A percentile compares a stretch with the other conserved stretches of the same genome.
phyloP scores from a whole-genome alignment of 2,797 vertebrate genomes.

The Cichlasoma orientale region DNA sequence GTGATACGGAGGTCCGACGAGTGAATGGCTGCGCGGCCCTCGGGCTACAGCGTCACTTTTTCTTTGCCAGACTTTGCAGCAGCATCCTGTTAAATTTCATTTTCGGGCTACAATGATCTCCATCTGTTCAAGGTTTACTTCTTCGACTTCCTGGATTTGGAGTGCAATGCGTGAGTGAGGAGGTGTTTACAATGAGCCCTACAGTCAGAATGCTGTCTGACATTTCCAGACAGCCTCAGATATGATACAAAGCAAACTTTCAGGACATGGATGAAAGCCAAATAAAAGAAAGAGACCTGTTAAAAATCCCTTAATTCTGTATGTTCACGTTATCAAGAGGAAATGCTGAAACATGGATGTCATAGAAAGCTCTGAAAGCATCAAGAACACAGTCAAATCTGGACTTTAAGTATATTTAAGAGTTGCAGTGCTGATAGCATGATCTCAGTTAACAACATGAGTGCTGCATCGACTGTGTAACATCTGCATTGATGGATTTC shows the following conservation, averaged over 20 bases:
- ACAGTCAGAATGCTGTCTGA: constrained; percentile 14
- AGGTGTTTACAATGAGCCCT: constrained; percentile 38
- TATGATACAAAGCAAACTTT: constrained; percentile 22
- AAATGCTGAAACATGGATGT: constrained; percentile 10
- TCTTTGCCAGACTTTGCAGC: constrained; percentile 30
- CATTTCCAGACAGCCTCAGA: constrained; percentile 13
- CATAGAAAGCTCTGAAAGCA: neutral
- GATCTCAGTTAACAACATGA: constrained; percentile 13
- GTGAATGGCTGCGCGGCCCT: constrained; percentile 36
- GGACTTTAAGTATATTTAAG: neutral
- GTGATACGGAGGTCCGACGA: constrained; percentile 26
- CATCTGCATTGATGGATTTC: neutral
- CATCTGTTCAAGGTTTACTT: constrained; percentile 63
- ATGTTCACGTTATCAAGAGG: neutral
- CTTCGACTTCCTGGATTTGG: constrained; percentile 30
- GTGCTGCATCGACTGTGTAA: neutral
- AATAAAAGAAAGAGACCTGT: constrained; percentile 11
- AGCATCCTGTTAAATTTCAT: constrained; percentile 48
- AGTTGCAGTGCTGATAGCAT: neutral
- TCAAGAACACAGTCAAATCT: constrained; percentile 7
- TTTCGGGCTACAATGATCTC: constrained; percentile 21
- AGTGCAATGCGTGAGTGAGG: constrained; percentile 26
- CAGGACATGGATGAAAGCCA: constrained; percentile 15
- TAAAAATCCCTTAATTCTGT: neutral
- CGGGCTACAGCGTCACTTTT: constrained; percentile 12